A percentile compares a stretch with the other conserved stretches of the same genome.
Evolutionary conservation across 1,140 invertebrate genomes (phyloP).

Genomic region (Platyscapa corneri): DNA sequence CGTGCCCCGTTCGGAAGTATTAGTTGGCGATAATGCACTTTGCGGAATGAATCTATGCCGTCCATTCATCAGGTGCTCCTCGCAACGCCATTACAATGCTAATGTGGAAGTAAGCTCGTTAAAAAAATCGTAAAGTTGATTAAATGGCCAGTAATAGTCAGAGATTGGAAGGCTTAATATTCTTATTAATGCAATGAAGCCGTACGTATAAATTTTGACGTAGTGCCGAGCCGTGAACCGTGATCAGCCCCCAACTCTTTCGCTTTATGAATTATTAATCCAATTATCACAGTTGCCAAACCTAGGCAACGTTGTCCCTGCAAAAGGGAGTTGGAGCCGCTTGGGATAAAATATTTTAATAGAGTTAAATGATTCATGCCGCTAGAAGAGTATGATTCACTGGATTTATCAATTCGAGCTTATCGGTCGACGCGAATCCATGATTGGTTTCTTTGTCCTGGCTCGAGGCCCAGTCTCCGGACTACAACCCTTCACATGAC

Average conservation of each 20-base stretch:
- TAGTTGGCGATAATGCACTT: no score
- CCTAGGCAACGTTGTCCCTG: not conserved
- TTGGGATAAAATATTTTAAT: constrained; percentile 30
- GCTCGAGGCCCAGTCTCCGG: constrained; percentile 16
- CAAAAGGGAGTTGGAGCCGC: not conserved
- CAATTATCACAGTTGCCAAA: constrained; percentile 21
- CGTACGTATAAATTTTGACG: constrained; percentile 1
- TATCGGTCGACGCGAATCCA: not conserved
- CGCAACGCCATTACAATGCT: not conserved
- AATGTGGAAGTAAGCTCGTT: constrained; percentile 6
- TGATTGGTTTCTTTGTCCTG: constrained; percentile 23
- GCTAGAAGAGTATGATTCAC: not conserved
- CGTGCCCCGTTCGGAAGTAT: no score
- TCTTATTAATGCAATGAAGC: not conserved
- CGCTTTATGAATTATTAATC: constrained; percentile 31
- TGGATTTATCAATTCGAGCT: constrained; percentile 31
- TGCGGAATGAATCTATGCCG: not conserved
- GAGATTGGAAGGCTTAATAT: not conserved
- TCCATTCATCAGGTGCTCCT: not conserved
- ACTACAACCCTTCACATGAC: no score
- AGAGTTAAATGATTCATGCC: constrained; percentile 41
- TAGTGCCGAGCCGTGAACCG: not conserved
- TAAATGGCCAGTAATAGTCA: not conserved
- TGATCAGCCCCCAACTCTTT: constrained; percentile 11
- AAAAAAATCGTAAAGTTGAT: not conserved